Evolutionary conservation across 2,797 vertebrate species (phyloP).

Genomic region (Zenarchopterus dispar): DNA sequence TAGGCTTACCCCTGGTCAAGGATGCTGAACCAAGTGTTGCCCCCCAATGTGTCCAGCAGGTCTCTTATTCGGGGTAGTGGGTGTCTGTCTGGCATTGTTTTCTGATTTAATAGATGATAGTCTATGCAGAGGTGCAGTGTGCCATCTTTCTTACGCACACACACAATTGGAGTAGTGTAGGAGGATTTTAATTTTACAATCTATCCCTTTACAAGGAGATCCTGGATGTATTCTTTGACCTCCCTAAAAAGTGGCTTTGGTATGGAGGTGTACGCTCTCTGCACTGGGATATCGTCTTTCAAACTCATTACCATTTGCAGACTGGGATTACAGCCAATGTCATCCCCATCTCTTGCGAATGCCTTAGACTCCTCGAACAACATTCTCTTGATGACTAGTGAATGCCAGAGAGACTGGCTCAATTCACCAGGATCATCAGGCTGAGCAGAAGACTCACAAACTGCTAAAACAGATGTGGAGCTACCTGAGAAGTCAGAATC

Average conservation of each 20-base stretch:
- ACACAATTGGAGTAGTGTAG: too few species aligned
- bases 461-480: not conserved
- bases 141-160: too few species aligned
- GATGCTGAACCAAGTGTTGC: too few species aligned
- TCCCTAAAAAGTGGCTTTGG: conserved; percentile 29
- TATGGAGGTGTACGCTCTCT: conserved; percentile 21
- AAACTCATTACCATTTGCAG: conserved; percentile 12
- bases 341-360: not conserved
- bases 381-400: not conserved
- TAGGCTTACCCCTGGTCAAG: too few species aligned
- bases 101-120: too few species aligned
- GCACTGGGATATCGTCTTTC: conserved; percentile 9
- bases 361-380: not conserved
- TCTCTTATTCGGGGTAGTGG: too few species aligned
- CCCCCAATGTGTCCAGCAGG: too few species aligned
- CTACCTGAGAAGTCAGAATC: fast-evolving
- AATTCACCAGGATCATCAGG: fast-evolving
- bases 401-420: not conserved
- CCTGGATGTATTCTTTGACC: conserved; percentile 7
- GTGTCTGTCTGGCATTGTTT: too few species aligned
- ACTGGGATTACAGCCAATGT: conserved; percentile 11
- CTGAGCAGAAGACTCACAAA: not conserved
- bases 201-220: not conserved
- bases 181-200: too few species aligned
- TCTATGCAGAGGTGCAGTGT: too few species aligned